Evolutionary conservation across 2,888 invertebrate genomes (phyloP).

Genomic region (Pseudococcus jackbeardsleyi): DNA sequence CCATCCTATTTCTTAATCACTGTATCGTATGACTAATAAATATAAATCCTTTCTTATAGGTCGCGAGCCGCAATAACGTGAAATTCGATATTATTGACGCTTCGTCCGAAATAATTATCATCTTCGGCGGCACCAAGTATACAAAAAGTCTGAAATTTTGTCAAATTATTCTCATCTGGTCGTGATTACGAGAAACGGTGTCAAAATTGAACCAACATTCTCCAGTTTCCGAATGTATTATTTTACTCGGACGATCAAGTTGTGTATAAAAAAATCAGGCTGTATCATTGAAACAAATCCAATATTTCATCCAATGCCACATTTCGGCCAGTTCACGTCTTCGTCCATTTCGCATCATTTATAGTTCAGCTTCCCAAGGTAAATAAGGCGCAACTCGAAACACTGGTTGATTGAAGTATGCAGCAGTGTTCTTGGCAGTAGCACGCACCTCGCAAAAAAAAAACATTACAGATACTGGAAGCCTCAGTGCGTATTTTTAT

Average conservation of each 20-base stretch:
- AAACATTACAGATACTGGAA: neutral
- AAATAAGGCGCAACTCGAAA: neutral
- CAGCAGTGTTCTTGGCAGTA: neutral
- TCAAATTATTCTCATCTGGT: neutral
- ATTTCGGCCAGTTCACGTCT: conserved; percentile 1
- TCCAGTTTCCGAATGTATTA: neutral
- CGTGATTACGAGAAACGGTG: neutral
- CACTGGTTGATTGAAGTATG: neutral
- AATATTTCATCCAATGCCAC: neutral
- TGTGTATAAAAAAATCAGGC: neutral
- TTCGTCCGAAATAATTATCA: neutral
- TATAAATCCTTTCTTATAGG: neutral
- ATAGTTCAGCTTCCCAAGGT: conserved; percentile 13
- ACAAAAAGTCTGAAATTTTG: neutral
- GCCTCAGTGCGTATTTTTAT: neutral
- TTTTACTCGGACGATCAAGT: neutral
- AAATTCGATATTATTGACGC: neutral
- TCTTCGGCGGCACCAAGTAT: neutral
- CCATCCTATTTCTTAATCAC: neutral
- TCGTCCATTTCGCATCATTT: neutral
- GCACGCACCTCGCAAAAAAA: conserved; percentile 1
- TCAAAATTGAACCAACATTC: neutral
- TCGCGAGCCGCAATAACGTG: neutral
- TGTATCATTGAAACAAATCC: conserved; percentile 29
- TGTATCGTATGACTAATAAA: neutral